These are phyloP conservation scores for Typhlomys cinereus DNA, from an alignment of 2,113 vertebrate genomes.

Conservation along the genomic window DNA sequence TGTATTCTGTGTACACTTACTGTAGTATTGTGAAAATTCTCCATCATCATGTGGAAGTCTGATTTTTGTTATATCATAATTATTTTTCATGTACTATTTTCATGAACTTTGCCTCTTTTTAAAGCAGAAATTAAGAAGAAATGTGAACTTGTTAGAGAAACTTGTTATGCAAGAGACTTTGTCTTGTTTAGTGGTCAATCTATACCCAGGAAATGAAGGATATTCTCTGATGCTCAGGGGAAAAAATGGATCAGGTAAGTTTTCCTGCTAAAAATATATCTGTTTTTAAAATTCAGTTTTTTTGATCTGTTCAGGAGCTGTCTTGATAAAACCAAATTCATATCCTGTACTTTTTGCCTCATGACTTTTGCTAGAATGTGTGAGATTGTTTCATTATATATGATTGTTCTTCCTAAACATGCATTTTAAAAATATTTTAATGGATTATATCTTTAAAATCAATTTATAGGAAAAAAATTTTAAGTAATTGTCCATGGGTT, in stretches of 20 bases:
- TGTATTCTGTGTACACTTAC: background rate
- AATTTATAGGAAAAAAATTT: background rate
- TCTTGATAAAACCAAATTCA: background rate
- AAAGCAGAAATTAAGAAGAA: conserved; percentile 97
- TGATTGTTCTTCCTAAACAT: conserved; percentile 2
- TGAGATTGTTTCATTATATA: background rate
- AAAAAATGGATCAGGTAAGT: conserved; percentile 98
- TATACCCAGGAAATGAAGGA: conserved; percentile 98
- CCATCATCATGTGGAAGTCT: background rate
- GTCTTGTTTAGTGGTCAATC: conserved; percentile 97
- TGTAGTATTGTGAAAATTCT: background rate
- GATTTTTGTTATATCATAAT: background rate
- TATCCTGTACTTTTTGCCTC: background rate
- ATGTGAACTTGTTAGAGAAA: conserved; percentile 99
- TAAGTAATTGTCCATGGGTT: conserved; percentile 5
- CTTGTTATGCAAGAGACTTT: conserved; percentile 96
- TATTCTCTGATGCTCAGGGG: conserved; percentile 99
- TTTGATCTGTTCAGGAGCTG: background rate
- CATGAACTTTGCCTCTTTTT: conserved; percentile 82
- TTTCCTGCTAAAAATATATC: background rate
- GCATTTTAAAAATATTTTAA: conserved; percentile 35
- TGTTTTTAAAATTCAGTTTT: background rate
- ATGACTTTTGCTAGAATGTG: background rate
- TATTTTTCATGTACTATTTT: conserved; percentile 74
- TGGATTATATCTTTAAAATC: background rate